Conservation (phyloP, 2,113 vertebrate species). For the Leptodactylus fuscus region DNA sequence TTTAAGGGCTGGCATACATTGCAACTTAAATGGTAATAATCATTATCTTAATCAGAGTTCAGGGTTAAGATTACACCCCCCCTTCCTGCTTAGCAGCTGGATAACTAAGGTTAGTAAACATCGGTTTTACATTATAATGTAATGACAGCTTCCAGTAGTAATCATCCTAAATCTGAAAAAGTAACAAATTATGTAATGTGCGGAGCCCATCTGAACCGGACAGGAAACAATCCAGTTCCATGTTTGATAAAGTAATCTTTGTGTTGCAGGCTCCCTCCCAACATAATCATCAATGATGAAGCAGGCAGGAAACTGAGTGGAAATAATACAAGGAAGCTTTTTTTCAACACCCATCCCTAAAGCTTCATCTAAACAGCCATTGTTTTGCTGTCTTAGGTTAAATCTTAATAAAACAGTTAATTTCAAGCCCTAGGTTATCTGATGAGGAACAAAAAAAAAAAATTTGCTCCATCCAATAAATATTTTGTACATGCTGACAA, state of each 20-base stretch:
- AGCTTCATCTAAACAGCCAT: slow-evolving; percentile 62
- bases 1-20: not conserved
- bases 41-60: slow-evolving; percentile 13
- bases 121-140: slow-evolving; percentile 14
- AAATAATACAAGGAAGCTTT: slow-evolving; percentile 70
- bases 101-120: slow-evolving; percentile 9
- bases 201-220: slow-evolving; percentile 40
- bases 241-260: slow-evolving; percentile 58
- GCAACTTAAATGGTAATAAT: slow-evolving; percentile 9
- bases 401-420: slow-evolving; percentile 48
- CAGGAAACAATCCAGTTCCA: slow-evolving; percentile 63
- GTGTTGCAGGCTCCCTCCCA: slow-evolving; percentile 64
- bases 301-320: slow-evolving; percentile 70
- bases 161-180: slow-evolving; percentile 19
- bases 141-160: slow-evolving; percentile 32
- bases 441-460: slow-evolving; percentile 26
- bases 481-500: slow-evolving; percentile 6
- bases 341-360: slow-evolving; percentile 67
- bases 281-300: slow-evolving; percentile 62
- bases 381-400: slow-evolving; percentile 63
- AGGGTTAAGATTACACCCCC: slow-evolving; percentile 17
- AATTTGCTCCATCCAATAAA: slow-evolving; percentile 61
- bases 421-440: slow-evolving; percentile 61
- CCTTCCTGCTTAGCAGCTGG: slow-evolving; percentile 2
- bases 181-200: slow-evolving; percentile 56